Conservation (phyloP, 2,113 vertebrate genomes). For the Ptychochromis oligacanthus region DNA sequence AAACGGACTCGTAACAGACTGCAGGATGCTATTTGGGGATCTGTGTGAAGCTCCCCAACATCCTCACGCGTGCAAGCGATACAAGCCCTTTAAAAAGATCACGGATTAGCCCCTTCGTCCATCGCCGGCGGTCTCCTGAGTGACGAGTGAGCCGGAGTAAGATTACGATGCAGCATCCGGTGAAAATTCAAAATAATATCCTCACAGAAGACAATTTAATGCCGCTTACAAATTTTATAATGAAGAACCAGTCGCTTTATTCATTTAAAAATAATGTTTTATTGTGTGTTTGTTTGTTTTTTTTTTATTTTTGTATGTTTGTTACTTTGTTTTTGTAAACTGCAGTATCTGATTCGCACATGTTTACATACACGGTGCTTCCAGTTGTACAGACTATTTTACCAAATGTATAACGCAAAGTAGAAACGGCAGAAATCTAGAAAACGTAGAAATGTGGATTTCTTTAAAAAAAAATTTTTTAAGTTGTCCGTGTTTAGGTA, state of each 20-base stretch:
- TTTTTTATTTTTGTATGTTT: background rate
- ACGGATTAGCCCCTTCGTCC: background rate
- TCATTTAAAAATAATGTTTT: background rate
- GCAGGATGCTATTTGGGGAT: background rate
- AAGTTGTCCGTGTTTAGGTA: background rate
- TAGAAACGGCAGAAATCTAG: background rate
- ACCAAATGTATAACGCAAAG: too few relatives aligned
- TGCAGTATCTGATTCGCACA: background rate
- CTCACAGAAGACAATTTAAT: background rate
- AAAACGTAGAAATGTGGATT: too few relatives aligned
- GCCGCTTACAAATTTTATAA: background rate
- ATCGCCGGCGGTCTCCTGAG: background rate
- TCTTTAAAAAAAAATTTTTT: too few relatives aligned
- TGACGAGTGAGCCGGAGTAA: background rate
- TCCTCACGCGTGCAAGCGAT: background rate
- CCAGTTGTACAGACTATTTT: background rate
- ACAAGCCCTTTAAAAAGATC: background rate
- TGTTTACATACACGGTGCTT: too few relatives aligned
- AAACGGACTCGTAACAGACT: background rate
- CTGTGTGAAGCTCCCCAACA: background rate
- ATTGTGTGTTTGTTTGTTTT: too few relatives aligned
- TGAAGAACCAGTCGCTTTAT: background rate
- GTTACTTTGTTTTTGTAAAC: background rate
- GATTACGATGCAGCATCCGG: slow-evolving; percentile 7
- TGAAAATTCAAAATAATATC: slow-evolving; percentile 26